Base-by-base conservation (phyloP, 92 coral and sea anemone genomes). In the Plumapathes pennacea region DNA sequence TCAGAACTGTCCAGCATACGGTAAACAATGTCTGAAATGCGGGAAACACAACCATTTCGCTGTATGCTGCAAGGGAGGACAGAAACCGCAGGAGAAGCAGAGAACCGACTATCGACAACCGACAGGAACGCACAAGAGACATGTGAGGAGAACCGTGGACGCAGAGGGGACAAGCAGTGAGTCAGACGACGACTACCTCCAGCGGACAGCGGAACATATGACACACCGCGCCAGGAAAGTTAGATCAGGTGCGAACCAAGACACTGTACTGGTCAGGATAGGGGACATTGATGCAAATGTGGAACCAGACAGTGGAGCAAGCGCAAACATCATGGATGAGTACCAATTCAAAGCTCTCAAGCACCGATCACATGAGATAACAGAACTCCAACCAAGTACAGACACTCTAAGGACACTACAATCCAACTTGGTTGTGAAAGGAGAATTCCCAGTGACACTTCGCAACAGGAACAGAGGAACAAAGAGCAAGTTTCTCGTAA, bases 21-120 rank as follows among this genome's bases (percentile, higher is more conserved):
- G 81, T 10, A 59, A 81, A 52, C 65, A 75, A 21, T 76, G 82
- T 30, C 52, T 72, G 41, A 81, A 81, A 60, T 73, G 82, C 41
- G 81, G 76, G 2, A 73, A 67, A 25, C 38, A 76, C 64, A 79
- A 72, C 34, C 81, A 64, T 44, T 72, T 49, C 15, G 81, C 67
- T 4, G 21, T 25, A 32, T 65, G 76, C 26, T 80, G 86, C 38
- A 50, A 61, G 13, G 28, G 31, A n/a, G 40, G 31, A 17, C 48
- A 53, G 37, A 23, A 32, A 24, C 9, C 25, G 3, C 69, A 44
- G 31, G 20, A 44, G 24, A 30, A 30, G 27, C 40, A 36, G n/a
- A 36, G 40, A 36, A 7, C 40, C 8, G 40, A 7, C 40, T n/a
- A 7, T 36, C 40, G 8, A n/a, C 40, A 36, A 7, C 46, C 38